Conservation (phyloP, 2,797 vertebrate species). For the Liasis olivaceus region DNA sequence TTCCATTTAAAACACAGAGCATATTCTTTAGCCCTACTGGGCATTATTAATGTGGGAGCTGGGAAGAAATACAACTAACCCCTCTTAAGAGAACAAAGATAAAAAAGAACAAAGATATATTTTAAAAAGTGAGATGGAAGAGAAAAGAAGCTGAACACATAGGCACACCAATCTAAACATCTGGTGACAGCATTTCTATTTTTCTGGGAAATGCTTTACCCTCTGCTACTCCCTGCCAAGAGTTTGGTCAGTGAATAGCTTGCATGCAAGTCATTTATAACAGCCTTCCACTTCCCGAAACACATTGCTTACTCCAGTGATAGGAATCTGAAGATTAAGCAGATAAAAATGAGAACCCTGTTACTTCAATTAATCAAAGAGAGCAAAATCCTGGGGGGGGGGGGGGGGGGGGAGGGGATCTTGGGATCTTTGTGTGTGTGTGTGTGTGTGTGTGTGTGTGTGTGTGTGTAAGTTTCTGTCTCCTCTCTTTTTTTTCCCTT, state of each 20-base stretch:
- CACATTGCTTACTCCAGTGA: not conserved
- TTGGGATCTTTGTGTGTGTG: not conserved
- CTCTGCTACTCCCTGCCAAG: not conserved
- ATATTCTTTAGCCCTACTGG: not conserved
- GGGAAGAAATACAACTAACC: not conserved
- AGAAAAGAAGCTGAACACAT: not conserved
- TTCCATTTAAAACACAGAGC: not conserved
- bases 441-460: too few relatives aligned
- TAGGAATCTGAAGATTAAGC: not conserved
- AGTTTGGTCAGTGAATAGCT: constrained; percentile 18
- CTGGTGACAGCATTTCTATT: not conserved
- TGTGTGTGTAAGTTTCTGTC: not conserved
- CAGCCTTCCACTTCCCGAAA: constrained; percentile 20
- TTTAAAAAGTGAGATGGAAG: not conserved
- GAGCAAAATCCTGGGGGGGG: not conserved
- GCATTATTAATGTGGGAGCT: not conserved
- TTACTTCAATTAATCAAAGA: not conserved
- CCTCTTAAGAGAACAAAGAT: not conserved
- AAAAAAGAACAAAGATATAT: not conserved
- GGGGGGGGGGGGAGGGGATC: not conserved
- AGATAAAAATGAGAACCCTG: rapidly evolving
- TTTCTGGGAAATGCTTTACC: not conserved
- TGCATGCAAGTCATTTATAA: not conserved
- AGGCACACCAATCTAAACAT: not conserved
- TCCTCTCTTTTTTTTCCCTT: not conserved